Conservation (phyloP, 2,113 vertebrate genomes). For the Trogon melanurus region DNA sequence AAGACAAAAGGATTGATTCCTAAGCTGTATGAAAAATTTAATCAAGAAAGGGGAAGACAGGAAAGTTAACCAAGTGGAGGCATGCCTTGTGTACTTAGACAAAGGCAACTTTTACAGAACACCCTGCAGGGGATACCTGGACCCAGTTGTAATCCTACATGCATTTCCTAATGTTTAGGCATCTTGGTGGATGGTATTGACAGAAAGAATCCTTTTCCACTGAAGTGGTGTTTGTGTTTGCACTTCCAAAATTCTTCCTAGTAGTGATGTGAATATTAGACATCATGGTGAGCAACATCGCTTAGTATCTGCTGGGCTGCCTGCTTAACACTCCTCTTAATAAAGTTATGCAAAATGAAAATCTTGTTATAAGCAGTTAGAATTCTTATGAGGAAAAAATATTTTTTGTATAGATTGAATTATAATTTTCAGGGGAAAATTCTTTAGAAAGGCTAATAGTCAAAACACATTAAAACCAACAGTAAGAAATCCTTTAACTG, state of each 20-base stretch:
- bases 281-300: rapidly evolving
- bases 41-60: neutral
- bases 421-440: neutral
- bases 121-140: neutral
- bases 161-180: neutral
- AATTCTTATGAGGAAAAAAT: neutral
- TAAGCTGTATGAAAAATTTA: neutral
- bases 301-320: neutral
- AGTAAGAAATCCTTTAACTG: neutral
- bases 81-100: neutral
- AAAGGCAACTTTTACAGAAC: neutral
- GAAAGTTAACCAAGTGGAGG: neutral
- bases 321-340: neutral
- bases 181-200: neutral
- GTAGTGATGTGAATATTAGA: neutral
- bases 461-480: neutral
- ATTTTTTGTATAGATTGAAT: neutral
- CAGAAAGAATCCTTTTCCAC: neutral
- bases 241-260: neutral
- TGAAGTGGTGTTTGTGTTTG: neutral
- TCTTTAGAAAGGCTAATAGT: neutral
- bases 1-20: neutral
- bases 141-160: neutral
- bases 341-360: neutral
- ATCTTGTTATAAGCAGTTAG: neutral